These are phyloP conservation scores for Saguinus imperator DNA, from an alignment of 2,113 vertebrate genomes.

Conservation along the genomic window DNA sequence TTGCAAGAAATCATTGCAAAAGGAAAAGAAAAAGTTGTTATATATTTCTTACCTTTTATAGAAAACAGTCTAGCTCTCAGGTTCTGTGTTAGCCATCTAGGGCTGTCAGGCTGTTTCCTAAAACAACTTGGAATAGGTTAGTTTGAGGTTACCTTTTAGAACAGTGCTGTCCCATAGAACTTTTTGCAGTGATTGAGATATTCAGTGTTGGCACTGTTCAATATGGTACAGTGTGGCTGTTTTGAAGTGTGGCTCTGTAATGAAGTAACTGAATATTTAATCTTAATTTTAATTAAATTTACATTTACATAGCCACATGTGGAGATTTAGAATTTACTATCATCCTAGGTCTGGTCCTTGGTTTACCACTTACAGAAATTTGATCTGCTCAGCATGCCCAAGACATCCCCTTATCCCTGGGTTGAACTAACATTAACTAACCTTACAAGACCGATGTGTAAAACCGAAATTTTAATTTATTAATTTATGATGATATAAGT, in stretches of 20 bases:
- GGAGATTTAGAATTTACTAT: background rate
- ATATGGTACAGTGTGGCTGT: background rate
- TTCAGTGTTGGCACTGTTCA: background rate
- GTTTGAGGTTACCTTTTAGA: background rate
- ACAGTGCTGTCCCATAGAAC: background rate
- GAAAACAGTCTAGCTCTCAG: background rate
- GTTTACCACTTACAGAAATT: background rate
- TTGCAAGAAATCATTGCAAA: background rate
- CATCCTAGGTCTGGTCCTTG: background rate
- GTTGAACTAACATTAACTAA: background rate
- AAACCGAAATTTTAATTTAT: slow-evolving; percentile 12
- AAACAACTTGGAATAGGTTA: background rate
- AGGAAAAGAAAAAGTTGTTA: background rate
- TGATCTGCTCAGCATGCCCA: background rate
- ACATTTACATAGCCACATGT: background rate
- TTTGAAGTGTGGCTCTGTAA: background rate
- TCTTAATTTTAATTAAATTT: slow-evolving; percentile 33
- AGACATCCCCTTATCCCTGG: background rate
- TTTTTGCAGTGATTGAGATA: background rate
- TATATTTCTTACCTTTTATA: background rate
- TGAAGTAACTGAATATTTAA: background rate
- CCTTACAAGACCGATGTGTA: background rate
- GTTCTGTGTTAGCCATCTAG: background rate
- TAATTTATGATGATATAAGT: background rate
- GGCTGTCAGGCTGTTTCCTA: background rate